Conservation (phyloP, 1,140 invertebrate species). For the Habropoda laboriosa region DNA sequence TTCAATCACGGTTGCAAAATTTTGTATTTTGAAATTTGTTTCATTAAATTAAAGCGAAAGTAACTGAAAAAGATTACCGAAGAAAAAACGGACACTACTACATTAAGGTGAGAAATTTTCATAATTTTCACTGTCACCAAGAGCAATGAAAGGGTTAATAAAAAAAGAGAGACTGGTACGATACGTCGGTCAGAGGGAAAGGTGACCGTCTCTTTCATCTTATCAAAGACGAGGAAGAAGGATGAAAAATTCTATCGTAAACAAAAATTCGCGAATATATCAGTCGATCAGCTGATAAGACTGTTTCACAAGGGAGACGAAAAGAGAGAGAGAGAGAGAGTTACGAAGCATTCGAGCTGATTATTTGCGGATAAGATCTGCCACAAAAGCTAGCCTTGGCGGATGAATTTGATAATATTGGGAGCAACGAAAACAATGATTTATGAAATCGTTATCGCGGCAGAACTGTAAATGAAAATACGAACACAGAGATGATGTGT, state of each 20-base stretch:
- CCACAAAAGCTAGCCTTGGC: conserved; percentile 47
- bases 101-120: too few species aligned
- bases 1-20: too few species aligned
- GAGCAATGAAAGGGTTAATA: too few species aligned
- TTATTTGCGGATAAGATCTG: conserved; percentile 51
- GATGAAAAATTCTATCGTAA: not conserved
- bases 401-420: conserved; percentile 21
- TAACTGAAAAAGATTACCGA: too few species aligned
- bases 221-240: too few species aligned
- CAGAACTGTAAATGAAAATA: not conserved
- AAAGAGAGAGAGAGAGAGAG: not conserved
- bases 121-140: too few species aligned
- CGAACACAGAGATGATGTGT: not conserved
- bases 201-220: not conserved
- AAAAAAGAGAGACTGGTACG: not conserved
- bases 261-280: conserved; percentile 7
- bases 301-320: not conserved
- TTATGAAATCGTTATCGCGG: conserved; percentile 5
- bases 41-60: too few species aligned
- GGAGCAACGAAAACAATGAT: conserved; percentile 38
- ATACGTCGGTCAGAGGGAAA: not conserved
- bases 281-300: conserved; percentile 21
- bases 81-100: too few species aligned
- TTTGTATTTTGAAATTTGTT: too few species aligned
- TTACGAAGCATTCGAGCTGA: conserved; percentile 9